These are phyloP conservation scores for Drosophila borealis DNA, from an alignment of 2,888 invertebrate species.

Conservation along the genomic window DNA sequence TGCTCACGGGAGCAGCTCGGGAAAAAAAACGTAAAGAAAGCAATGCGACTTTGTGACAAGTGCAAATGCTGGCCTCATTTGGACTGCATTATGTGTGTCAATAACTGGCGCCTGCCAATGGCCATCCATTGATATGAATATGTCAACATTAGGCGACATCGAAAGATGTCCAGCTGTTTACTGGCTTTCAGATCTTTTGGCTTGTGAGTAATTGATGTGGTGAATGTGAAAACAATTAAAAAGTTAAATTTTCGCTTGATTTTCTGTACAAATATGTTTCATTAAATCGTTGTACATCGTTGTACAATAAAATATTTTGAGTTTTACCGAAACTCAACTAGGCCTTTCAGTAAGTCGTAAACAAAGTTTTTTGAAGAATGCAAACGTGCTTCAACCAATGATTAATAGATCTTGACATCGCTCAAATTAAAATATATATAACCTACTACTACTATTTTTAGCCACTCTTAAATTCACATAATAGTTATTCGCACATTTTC, in stretches of 20 bases:
- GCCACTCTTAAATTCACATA: no score
- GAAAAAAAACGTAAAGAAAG: neutral
- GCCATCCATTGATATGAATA: neutral
- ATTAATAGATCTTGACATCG: no score
- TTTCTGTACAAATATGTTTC: no score
- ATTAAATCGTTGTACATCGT: no score
- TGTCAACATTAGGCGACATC: neutral
- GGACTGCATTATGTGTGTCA: neutral
- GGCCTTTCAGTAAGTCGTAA: no score
- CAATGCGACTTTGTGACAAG: constrained; percentile 5
- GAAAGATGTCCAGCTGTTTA: neutral
- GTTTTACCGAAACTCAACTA: neutral
- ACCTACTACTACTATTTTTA: no score
- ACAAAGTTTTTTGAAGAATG: no score
- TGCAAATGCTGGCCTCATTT: constrained; percentile 23
- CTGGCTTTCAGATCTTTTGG: neutral
- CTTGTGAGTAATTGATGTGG: constrained; percentile 4
- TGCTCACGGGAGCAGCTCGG: constrained; percentile 2
- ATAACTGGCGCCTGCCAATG: constrained; percentile 11
- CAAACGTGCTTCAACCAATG: no score
- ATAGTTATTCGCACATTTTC: no score
- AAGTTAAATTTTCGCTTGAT: no score
- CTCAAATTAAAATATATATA: no score
- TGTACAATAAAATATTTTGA: no score
- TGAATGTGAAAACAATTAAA: neutral